Base-by-base conservation (phyloP, 2,113 vertebrate genomes). In the Gymnocephalus cernua region DNA sequence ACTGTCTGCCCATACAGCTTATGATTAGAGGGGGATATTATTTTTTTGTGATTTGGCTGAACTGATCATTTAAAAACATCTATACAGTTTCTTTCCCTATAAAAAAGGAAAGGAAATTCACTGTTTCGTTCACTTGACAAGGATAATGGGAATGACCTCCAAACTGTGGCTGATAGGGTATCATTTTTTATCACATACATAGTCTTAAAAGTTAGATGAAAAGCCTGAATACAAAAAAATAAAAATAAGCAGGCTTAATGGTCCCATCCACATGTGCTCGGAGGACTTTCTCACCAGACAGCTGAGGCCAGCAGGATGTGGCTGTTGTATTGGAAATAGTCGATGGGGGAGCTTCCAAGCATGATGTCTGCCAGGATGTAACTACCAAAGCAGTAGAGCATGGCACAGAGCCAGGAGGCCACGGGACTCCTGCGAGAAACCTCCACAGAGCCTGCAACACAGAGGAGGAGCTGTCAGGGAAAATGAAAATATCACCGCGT, bases 341-440 rank as follows among this genome's bases (percentile, higher is more conserved):
- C 95, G 0, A 99, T 35, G 19, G 97, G 95, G 35, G 97, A 95
- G 88, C 96, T 95, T 68, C 98, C 98, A 0, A 99, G 97, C 68
- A 99, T 93, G 77, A 99, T 88, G 86, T 97, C 97, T 14, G 98
- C 98, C 21, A 99, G 95, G 83, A 99, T 97, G 92, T 99, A 99
- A 81, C 98, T 99, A 38, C 97, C 97, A 3, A 99, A 99, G 92
- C 98, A 99, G 90, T 99, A 98, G 15, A 99, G 96, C 98, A 99
- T 99, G 18, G 98, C 98, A 0, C 97, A 97, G 16, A 99, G 94
- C 98, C 98, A 99, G 54, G 98, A 99, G 8, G 97, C 97, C 77
- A 97, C 93, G 0, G 98, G 98, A 86, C 97, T 99, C 88, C 89
- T 95, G 29, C 95, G 96, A 73, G 98, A 98, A 80, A 99, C 96